Evolutionary conservation across 2,888 invertebrate species (phyloP).

Genomic region (Nezara viridula): DNA sequence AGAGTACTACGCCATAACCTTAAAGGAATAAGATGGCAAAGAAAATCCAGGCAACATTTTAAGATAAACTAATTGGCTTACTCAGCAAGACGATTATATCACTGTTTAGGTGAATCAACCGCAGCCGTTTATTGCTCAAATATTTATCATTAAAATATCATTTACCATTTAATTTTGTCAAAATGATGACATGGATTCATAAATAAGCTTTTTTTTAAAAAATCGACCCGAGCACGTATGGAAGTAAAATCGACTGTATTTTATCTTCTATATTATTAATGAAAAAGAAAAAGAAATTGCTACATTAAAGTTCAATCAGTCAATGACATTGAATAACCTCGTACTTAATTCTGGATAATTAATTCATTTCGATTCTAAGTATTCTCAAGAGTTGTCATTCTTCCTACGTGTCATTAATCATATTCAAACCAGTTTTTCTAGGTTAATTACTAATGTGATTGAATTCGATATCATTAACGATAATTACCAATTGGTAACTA

Average conservation of each 20-base stretch:
- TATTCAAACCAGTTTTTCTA: slow-evolving; percentile 18
- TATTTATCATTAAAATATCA: not conserved
- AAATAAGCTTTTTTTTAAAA: no score
- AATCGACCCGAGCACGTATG: no score
- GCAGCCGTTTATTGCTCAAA: not conserved
- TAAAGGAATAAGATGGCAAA: not conserved
- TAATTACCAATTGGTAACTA: not conserved
- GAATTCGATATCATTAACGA: slow-evolving; percentile 12
- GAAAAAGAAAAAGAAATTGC: not conserved
- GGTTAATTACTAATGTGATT: slow-evolving; percentile 14
- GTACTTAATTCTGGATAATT: slow-evolving; percentile 11
- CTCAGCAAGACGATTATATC: not conserved
- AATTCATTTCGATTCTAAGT: slow-evolving; percentile 3
- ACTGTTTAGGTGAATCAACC: not conserved
- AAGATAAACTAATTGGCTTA: not conserved
- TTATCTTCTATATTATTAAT: not conserved
- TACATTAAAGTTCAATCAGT: not conserved
- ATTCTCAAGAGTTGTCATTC: slow-evolving; percentile 12
- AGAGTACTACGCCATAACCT: not conserved
- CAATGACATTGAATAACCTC: slow-evolving; percentile 18
- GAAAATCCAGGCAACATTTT: not conserved
- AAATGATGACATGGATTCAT: no score
- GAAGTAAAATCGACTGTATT: no score
- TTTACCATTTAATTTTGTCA: not conserved
- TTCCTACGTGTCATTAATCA: slow-evolving; percentile 7